Evolutionary conservation across 2,797 vertebrate species (phyloP), one percentile per base, ranked within the genome.

Genomic region (Rhinatrema bivittatum): DNA sequence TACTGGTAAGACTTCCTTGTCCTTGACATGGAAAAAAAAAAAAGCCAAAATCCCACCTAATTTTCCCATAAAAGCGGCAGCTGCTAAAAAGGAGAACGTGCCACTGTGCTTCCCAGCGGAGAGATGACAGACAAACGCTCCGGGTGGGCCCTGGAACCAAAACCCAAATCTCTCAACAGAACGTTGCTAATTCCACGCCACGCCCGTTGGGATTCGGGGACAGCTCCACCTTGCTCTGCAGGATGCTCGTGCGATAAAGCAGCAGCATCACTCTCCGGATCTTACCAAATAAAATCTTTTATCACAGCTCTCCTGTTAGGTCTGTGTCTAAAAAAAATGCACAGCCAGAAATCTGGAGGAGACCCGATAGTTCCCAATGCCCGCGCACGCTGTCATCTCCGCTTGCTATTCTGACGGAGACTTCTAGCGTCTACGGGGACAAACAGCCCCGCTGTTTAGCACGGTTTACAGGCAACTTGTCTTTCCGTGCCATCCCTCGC

Each of bases 151-250:
- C 45, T 55, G 44, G 60, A 60, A 56, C 48, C 49, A 60, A 60
- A 39, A 49, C 19, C n/a, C 12, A 38, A 38, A 62, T 46, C 46
- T 56, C 51, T 62, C 58, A 25, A 51, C 12, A 37, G 42, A 62
- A 18, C 34, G 46, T 49, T 37, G 49, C 45, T 50, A 46, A 65
- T 42, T 31, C 13, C 62, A 39, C 24, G 38, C 15, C 6, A 12
- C 29, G 36, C 52, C 65, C 54, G 54, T 50, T 50, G 42, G 46
- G 62, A 54, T 56, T 61, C 2, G 3, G 57, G 58, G 56, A 36
- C 8, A 43, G 39, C 12, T 50, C 46, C 23, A 20, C 20, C 44
- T 43, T 48, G 43, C 44, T 29, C 59, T 44, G 21, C 38, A 20
- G 7, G 43, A 39, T 59, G 33, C 42, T 69, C 65, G 71, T 62